A percentile compares a stretch with the other conserved stretches of the same genome.
Conservation (phyloP, 2,888 invertebrate genomes). For the Drosophila lacicola region DNA sequence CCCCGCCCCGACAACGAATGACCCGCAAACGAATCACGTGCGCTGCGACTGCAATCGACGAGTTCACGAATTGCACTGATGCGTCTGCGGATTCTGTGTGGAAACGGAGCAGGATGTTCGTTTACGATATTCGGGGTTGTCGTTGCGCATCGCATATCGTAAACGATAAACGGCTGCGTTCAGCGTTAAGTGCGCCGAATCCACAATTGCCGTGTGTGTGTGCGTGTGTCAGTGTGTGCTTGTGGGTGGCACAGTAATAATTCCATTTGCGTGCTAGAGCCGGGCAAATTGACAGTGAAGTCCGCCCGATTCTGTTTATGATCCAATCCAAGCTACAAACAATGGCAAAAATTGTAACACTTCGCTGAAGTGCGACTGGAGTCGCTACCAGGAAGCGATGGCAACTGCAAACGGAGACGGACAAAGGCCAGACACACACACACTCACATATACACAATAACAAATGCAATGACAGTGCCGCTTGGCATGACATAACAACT, state of each 20-base stretch:
- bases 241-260: constrained; percentile 61
- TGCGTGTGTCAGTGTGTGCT: constrained; percentile 21
- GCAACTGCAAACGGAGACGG: constrained; percentile 41
- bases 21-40: constrained; percentile 30
- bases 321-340: constrained; percentile 63
- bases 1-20: constrained; percentile 51
- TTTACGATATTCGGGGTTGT: constrained; percentile 40
- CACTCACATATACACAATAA: neutral
- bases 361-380: constrained; percentile 51
- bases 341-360: constrained; percentile 63
- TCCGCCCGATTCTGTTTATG: constrained; percentile 55
- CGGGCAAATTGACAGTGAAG: constrained; percentile 25
- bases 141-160: constrained; percentile 59
- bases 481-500: constrained; percentile 66
- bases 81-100: constrained; percentile 64
- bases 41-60: constrained; percentile 61
- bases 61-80: constrained; percentile 81
- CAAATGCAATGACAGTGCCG: constrained; percentile 41
- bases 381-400: constrained; percentile 60
- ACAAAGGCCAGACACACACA: constrained; percentile 39
- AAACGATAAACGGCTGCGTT: constrained; percentile 55
- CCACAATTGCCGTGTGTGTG: constrained; percentile 34
- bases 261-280: constrained; percentile 56
- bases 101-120: constrained; percentile 52
- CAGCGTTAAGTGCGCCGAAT: constrained; percentile 67